These are phyloP conservation scores for Sebastes taczanowskii DNA, from an alignment of 2,797 vertebrate species.

Conservation along the genomic window DNA sequence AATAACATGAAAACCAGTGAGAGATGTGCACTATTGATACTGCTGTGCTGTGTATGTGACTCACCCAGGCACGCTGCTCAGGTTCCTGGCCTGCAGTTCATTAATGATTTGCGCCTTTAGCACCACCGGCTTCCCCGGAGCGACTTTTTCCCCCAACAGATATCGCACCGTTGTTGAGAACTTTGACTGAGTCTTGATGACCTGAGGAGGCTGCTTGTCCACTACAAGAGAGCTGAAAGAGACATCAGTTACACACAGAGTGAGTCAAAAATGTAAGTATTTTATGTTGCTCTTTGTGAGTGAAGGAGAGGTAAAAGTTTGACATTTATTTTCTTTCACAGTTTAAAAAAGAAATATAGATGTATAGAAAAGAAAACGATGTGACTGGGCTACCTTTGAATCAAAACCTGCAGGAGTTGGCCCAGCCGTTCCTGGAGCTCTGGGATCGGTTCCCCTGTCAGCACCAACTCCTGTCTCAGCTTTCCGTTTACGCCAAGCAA, in stretches of 20 bases:
- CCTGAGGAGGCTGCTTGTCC: constrained; percentile 95
- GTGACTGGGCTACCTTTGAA: constrained; percentile 85
- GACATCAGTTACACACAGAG: not conserved
- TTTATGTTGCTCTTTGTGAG: not conserved
- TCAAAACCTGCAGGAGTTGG: constrained; percentile 80
- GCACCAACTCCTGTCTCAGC: constrained; percentile 88
- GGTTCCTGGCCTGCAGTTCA: constrained; percentile 90
- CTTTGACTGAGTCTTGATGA: constrained; percentile 98
- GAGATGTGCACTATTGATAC: not conserved
- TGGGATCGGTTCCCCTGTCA: constrained; percentile 76
- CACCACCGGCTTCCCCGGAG: constrained; percentile 85
- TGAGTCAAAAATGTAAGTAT: not conserved
- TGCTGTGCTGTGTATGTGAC: constrained; percentile 12
- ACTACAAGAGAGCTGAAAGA: constrained; percentile 89
- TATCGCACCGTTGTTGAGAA: constrained; percentile 93
- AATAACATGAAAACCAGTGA: not conserved
- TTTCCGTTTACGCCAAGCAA: constrained; percentile 87
- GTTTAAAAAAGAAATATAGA: not conserved
- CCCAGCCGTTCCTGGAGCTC: constrained; percentile 82
- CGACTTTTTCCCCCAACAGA: constrained; percentile 88
- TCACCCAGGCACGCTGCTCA: constrained; percentile 76
- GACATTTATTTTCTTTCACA: not conserved
- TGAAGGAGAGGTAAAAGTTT: not conserved
- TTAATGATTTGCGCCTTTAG: constrained; percentile 94
- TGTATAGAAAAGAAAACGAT: not conserved